Conservation (phyloP, 2,888 invertebrate genomes). For the Sphaeridia pumilis region DNA sequence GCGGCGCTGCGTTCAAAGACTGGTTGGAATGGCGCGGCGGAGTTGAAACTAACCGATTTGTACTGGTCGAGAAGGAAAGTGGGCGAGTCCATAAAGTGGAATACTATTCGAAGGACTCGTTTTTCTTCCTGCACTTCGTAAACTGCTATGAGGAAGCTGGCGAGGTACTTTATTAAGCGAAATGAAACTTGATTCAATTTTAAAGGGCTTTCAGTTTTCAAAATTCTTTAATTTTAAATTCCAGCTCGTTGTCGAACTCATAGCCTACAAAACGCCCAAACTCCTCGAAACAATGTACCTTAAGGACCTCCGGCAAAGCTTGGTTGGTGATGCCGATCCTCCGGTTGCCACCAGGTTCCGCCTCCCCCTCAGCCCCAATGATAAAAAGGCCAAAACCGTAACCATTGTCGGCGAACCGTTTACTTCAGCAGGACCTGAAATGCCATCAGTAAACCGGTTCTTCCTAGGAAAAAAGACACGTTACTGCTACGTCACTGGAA, state of each 20-base stretch:
- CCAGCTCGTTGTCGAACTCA: slow-evolving; percentile 39
- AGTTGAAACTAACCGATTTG: slow-evolving; percentile 38
- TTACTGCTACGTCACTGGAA: slow-evolving; percentile 43
- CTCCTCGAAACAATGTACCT: slow-evolving; percentile 39
- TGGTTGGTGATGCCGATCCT: slow-evolving; percentile 24
- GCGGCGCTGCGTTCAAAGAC: slow-evolving; percentile 14
- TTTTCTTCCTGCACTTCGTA: slow-evolving; percentile 45
- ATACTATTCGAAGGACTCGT: slow-evolving; percentile 40
- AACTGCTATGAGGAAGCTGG: slow-evolving; percentile 45
- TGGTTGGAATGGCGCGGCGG: slow-evolving; percentile 19
- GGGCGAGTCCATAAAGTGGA: slow-evolving; percentile 39
- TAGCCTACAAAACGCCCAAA: slow-evolving; percentile 39
- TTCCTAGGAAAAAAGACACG: slow-evolving; percentile 40
- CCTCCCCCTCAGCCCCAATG: slow-evolving; percentile 24
- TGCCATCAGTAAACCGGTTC: slow-evolving; percentile 43
- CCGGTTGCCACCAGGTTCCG: slow-evolving; percentile 29
- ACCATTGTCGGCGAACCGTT: slow-evolving; percentile 38
- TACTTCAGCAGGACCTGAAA: slow-evolving; percentile 40
- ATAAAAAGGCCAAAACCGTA: slow-evolving; percentile 22
- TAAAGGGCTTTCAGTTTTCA: neutral
- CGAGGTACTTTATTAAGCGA: slow-evolving; percentile 32
- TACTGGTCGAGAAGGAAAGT: slow-evolving; percentile 40
- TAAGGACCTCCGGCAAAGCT: slow-evolving; percentile 36
- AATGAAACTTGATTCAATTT: neutral
- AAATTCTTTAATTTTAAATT: slow-evolving; percentile 4